Percentiles rank a stretch among this genome's conserved stretches.
Conservation (phyloP, 2,888 invertebrate species). For the Acrocyrtus sp. region DNA sequence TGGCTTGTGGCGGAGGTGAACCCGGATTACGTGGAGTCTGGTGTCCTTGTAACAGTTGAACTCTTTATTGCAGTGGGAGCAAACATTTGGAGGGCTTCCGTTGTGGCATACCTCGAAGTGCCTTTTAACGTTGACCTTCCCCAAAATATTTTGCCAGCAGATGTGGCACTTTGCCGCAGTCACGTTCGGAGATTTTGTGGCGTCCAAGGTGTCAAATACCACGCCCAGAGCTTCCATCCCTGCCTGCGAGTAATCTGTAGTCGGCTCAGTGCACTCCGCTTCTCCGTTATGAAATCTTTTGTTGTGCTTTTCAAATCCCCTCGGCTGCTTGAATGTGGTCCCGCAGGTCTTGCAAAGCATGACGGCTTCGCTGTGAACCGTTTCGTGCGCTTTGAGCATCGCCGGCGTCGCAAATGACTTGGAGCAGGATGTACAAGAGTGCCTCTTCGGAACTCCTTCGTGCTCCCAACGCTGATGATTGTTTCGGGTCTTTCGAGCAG, state of each 20-base stretch:
- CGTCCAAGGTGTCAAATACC: too few species aligned
- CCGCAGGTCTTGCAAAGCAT: slow-evolving; percentile 24
- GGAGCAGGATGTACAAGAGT: slow-evolving; percentile 3
- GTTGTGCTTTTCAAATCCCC: slow-evolving; percentile 20
- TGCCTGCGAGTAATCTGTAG: neutral
- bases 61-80: slow-evolving; percentile 19
- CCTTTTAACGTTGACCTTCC: neutral
- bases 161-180: slow-evolving; percentile 14
- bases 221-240: neutral
- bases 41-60: slow-evolving; percentile 8
- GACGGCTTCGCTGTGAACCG: slow-evolving; percentile 9
- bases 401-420: neutral
- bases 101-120: slow-evolving; percentile 25
- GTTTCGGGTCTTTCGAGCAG: neutral
- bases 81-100: neutral
- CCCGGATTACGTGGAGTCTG: slow-evolving; percentile 8
- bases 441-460: neutral
- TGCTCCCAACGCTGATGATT: neutral
- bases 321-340: neutral
- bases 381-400: neutral
- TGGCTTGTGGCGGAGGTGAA: slow-evolving; percentile 2
- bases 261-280: slow-evolving; percentile 21
- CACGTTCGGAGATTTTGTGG: neutral
- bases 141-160: slow-evolving; percentile 15
- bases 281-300: slow-evolving; percentile 1